These are phyloP conservation scores for Macroglossus sobrinus DNA, from an alignment of 2,113 vertebrate species.

Conservation along the genomic window DNA sequence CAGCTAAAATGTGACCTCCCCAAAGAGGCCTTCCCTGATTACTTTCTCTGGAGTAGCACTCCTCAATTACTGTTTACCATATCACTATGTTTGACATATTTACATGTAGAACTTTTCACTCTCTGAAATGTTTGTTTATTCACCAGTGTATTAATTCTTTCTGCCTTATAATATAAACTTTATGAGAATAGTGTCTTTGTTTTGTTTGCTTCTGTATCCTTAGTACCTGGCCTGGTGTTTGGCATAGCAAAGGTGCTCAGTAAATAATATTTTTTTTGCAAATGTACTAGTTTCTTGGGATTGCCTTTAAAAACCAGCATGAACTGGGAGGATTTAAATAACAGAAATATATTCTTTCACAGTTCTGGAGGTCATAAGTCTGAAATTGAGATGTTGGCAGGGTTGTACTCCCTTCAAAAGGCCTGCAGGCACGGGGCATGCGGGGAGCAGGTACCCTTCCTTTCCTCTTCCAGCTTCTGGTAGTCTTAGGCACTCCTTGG, in stretches of 20 bases:
- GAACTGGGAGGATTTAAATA: not conserved
- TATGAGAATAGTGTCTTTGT: not conserved
- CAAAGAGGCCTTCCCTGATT: not conserved
- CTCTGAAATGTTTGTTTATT: not conserved
- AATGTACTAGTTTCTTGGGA: not conserved
- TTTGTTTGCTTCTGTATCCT: not conserved
- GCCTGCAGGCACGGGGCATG: not conserved
- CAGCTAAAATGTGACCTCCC: not conserved
- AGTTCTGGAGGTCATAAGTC: not conserved
- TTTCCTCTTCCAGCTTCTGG: not conserved
- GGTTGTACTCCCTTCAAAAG: not conserved
- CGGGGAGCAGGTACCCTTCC: not conserved
- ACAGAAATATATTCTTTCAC: not conserved
- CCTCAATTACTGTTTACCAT: not conserved
- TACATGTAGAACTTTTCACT: not conserved
- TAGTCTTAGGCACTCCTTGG: no score
- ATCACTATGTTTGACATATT: not conserved
- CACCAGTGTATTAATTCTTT: not conserved
- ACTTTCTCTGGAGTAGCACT: not conserved
- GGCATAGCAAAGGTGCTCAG: not conserved
- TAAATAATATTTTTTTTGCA: not conserved
- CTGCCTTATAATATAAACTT: not conserved
- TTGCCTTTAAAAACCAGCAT: not conserved
- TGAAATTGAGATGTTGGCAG: not conserved
- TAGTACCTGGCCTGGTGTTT: not conserved